Percentiles rank a stretch among this genome's conserved stretches.
phyloP scores from a whole-genome alignment of 2,113 vertebrate species.

The Saguinus imperator region DNA sequence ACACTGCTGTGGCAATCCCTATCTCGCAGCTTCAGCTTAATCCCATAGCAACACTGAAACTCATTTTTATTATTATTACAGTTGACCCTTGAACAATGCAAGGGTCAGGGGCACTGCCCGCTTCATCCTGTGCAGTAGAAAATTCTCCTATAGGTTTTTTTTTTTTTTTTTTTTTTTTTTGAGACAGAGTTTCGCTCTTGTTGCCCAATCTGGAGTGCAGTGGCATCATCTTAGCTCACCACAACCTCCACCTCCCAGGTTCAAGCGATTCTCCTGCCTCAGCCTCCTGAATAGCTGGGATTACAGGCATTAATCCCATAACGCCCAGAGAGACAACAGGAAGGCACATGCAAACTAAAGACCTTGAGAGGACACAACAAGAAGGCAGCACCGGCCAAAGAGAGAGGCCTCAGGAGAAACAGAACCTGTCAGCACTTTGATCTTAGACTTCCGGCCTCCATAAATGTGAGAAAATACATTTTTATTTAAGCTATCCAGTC shows the following conservation, averaged over 20 bases:
- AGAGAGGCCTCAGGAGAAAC: background rate
- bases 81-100: background rate
- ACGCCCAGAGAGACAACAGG: background rate
- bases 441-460: background rate
- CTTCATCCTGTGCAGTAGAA: background rate
- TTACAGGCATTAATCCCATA: too few species aligned
- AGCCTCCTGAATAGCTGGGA: too few species aligned
- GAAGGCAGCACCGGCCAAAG: background rate
- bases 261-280: too few species aligned
- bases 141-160: background rate
- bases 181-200: too few species aligned
- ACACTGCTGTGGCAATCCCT: background rate
- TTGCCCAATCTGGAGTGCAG: too few species aligned
- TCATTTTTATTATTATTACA: background rate
- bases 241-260: too few species aligned
- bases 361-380: background rate
- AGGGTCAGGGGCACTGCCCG: background rate
- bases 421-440: background rate
- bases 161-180: too few species aligned
- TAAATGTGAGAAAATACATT: slow-evolving; percentile 25
- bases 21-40: background rate
- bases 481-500: background rate
- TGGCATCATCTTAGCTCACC: too few species aligned
- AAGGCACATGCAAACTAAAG: too few species aligned
- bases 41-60: background rate